Percentiles rank a stretch among this genome's conserved stretches.
Evolutionary conservation across 1,140 invertebrate species (phyloP).

Genomic region (Drosophila erecta): DNA sequence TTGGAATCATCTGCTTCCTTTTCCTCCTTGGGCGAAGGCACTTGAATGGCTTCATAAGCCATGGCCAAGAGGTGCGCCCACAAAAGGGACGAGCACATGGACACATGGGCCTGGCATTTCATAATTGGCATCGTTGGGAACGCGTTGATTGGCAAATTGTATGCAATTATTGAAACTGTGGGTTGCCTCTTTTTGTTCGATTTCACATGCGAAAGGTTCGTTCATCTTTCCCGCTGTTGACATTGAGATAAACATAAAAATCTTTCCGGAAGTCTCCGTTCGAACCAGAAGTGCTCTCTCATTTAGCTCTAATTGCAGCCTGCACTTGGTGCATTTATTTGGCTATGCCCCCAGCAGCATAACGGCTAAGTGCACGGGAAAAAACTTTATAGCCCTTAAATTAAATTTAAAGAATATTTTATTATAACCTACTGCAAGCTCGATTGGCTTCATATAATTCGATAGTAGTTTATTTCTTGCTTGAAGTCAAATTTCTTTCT

Average conservation of each 20-base stretch:
- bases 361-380: slow-evolving; percentile 8
- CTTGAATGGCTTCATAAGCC: slow-evolving; percentile 80
- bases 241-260: slow-evolving; percentile 65
- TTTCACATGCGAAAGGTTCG: slow-evolving; percentile 65
- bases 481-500: background rate
- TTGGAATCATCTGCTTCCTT: slow-evolving; percentile 56
- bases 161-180: slow-evolving; percentile 73
- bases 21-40: slow-evolving; percentile 27
- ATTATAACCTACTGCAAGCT: too few species aligned
- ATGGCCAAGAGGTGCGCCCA: slow-evolving; percentile 54
- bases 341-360: slow-evolving; percentile 23
- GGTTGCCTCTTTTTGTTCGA: slow-evolving; percentile 22
- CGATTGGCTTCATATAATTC: background rate
- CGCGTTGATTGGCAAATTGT: slow-evolving; percentile 82
- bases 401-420: too few species aligned
- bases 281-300: slow-evolving; percentile 42
- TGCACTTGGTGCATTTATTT: slow-evolving; percentile 54
- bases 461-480: background rate
- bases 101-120: slow-evolving; percentile 37
- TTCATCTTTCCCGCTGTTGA: slow-evolving; percentile 72
- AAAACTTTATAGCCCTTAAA: background rate
- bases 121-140: slow-evolving; percentile 77
- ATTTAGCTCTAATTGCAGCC: slow-evolving; percentile 71
- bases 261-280: slow-evolving; percentile 60
- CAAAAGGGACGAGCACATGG: slow-evolving; percentile 22